These are phyloP conservation scores for Pheosia gnoma DNA, from an alignment of 2,888 invertebrate genomes.

Conservation along the genomic window DNA sequence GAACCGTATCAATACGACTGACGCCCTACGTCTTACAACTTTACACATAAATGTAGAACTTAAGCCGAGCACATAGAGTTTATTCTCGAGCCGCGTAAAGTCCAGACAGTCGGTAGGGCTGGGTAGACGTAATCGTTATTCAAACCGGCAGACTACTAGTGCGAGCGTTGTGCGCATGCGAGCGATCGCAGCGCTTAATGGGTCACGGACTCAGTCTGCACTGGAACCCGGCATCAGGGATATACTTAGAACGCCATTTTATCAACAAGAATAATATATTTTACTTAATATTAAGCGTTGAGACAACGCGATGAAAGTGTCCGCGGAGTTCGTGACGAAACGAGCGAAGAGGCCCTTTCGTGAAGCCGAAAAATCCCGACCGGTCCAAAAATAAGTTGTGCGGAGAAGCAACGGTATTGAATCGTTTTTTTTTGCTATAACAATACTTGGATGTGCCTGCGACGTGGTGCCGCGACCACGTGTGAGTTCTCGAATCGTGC, in stretches of 20 bases:
- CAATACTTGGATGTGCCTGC: constrained; percentile 52
- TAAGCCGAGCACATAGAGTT: constrained; percentile 44
- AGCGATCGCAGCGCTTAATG: constrained; percentile 63
- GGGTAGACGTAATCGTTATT: constrained; percentile 77
- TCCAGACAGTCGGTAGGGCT: constrained; percentile 67
- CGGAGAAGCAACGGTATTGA: constrained; percentile 49
- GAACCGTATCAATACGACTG: constrained; percentile 26
- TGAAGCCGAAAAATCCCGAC: constrained; percentile 43
- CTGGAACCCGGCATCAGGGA: constrained; percentile 67
- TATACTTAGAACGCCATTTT: constrained; percentile 67
- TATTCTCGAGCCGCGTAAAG: constrained; percentile 48
- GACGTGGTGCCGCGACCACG: constrained; percentile 24
- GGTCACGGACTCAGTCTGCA: constrained; percentile 79
- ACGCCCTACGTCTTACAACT: constrained; percentile 31
- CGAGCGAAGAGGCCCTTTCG: constrained; percentile 42
- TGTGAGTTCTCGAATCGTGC: constrained; percentile 6
- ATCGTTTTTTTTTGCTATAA: constrained; percentile 44
- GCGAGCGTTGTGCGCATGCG: constrained; percentile 73
- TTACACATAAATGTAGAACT: constrained; percentile 31
- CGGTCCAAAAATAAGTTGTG: constrained; percentile 58
- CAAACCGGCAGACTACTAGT: constrained; percentile 69
- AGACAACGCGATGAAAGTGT: constrained; percentile 38
- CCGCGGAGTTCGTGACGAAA: constrained; percentile 31
- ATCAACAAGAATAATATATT: constrained; percentile 34
- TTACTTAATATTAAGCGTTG: constrained; percentile 18